These are phyloP conservation scores for Idaea dimidiata DNA, from an alignment of 2,888 invertebrate species.

Conservation along the genomic window DNA sequence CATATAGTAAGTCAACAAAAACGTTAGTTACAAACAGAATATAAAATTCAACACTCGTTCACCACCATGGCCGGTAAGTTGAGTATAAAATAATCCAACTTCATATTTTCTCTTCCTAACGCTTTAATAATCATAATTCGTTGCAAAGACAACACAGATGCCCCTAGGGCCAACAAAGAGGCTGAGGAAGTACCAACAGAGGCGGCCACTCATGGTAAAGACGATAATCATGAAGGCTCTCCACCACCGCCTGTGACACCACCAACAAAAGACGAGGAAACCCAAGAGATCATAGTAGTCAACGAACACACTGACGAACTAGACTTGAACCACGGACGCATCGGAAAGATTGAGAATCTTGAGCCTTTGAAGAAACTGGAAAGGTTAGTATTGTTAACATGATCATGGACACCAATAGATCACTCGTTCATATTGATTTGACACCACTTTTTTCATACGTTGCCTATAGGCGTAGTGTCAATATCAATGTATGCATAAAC, in stretches of 20 bases:
- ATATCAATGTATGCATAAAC: too few species aligned
- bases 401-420: slow-evolving; percentile 17
- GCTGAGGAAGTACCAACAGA: slow-evolving; percentile 29
- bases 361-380: slow-evolving; percentile 88
- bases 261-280: slow-evolving; percentile 54
- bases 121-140: not conserved
- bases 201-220: slow-evolving; percentile 22
- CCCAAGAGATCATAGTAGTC: slow-evolving; percentile 83
- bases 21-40: not conserved
- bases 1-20: not conserved
- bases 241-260: slow-evolving; percentile 54
- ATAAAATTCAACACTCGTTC: not conserved
- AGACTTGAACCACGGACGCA: slow-evolving; percentile 94
- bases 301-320: slow-evolving; percentile 85
- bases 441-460: too few species aligned
- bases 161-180: slow-evolving; percentile 39
- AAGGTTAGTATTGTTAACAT: slow-evolving; percentile 59
- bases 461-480: too few species aligned
- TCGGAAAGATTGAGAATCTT: slow-evolving; percentile 91
- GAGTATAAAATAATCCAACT: slow-evolving; percentile 1
- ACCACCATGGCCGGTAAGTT: slow-evolving; percentile 36
- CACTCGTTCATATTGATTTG: too few species aligned
- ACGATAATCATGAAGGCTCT: slow-evolving; percentile 35
- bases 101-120: not conserved
- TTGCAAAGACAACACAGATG: slow-evolving; percentile 40